Evolutionary conservation across 2,888 invertebrate genomes (phyloP).

Genomic region (Geophilus truncorum): DNA sequence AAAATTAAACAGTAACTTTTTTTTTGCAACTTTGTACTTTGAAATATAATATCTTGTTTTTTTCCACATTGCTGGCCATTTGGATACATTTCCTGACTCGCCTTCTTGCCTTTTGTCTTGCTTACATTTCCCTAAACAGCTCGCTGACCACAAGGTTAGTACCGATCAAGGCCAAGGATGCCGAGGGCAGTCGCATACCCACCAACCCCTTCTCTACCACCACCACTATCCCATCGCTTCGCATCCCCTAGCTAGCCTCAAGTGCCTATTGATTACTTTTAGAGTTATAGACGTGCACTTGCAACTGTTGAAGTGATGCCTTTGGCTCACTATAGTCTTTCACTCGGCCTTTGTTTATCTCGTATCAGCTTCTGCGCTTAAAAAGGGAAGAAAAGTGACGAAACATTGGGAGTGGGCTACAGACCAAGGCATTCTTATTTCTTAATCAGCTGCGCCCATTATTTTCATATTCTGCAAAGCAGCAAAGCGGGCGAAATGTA

Average conservation of each 20-base stretch:
- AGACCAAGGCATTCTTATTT: too few relatives aligned
- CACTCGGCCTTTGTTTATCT: not conserved
- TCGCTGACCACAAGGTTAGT: conserved; percentile 17
- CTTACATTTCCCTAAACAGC: conserved; percentile 6
- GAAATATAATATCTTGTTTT: not conserved
- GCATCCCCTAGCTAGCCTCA: not conserved
- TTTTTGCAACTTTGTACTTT: not conserved
- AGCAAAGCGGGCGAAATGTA: not conserved
- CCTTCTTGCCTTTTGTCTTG: not conserved
- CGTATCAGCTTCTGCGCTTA: not conserved
- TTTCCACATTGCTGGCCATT: conserved; percentile 2
- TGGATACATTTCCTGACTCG: conserved; percentile 27
- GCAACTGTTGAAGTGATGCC: not conserved
- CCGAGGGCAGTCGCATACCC: conserved; percentile 11
- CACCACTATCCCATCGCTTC: not conserved
- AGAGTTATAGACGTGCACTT: not conserved
- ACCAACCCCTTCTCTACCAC: not conserved
- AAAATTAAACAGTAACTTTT: not conserved
- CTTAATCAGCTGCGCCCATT: not conserved
- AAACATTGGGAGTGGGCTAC: too few relatives aligned
- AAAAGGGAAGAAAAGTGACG: not conserved
- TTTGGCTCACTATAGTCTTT: not conserved
- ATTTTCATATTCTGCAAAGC: not conserved
- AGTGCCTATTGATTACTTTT: conserved; percentile 1
- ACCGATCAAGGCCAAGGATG: conserved; percentile 21